A percentile compares a stretch with the other conserved stretches of the same genome.
phyloP scores from a whole-genome alignment of 2,888 invertebrate genomes.

The Ectobius pallidus region DNA sequence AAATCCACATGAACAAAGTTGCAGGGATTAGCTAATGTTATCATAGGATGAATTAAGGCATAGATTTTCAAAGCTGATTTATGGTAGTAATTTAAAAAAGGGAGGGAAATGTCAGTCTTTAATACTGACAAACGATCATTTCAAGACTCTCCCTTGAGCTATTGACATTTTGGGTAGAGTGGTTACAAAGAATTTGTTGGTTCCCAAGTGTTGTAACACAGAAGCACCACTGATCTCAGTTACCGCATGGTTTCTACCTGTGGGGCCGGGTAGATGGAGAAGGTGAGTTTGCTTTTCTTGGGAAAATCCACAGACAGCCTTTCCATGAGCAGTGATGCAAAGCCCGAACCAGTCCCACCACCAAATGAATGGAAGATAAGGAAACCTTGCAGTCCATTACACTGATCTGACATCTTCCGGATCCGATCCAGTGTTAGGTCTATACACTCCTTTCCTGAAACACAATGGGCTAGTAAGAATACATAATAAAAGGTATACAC shows the following conservation, averaged over 20 bases:
- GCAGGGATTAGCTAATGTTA: too few relatives aligned
- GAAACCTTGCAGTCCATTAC: constrained; percentile 82
- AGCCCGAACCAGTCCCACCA: constrained; percentile 88
- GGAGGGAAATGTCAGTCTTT: too few relatives aligned
- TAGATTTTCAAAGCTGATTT: too few relatives aligned
- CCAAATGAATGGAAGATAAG: constrained; percentile 89
- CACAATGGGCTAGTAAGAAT: too few relatives aligned
- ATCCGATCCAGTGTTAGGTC: constrained; percentile 74
- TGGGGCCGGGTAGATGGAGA: constrained; percentile 91
- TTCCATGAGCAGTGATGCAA: constrained; percentile 87
- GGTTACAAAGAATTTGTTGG: background rate
- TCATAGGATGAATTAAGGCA: too few relatives aligned
- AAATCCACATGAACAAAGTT: too few relatives aligned
- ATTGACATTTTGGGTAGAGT: background rate
- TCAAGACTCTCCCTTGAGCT: too few relatives aligned
- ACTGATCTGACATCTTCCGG: constrained; percentile 79
- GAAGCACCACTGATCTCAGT: background rate
- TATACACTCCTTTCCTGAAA: constrained; percentile 66
- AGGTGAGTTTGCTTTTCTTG: constrained; percentile 87
- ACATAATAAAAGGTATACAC: too few relatives aligned
- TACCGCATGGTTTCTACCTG: constrained; percentile 61
- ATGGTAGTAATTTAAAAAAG: too few relatives aligned
- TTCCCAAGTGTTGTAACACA: constrained; percentile 11
- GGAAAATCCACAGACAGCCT: constrained; percentile 81
- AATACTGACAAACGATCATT: too few relatives aligned